Percentiles rank a stretch among this genome's conserved stretches.
phyloP scores from a whole-genome alignment of 2,888 invertebrate genomes.

The Apamea monoglypha region DNA sequence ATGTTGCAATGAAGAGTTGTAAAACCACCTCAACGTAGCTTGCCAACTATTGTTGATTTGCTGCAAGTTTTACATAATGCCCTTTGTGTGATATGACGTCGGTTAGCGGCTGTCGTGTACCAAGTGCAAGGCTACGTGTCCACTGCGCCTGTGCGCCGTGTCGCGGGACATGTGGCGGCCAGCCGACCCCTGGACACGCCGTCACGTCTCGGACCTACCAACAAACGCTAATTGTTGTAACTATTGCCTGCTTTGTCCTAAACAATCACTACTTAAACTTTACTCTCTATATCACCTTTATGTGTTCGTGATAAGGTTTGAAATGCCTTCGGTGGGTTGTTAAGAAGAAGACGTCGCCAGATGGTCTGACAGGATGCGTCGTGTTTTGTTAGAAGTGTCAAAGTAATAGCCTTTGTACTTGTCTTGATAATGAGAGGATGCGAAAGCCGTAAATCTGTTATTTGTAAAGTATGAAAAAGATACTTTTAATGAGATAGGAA shows the following conservation, averaged over 20 bases:
- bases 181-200: conserved; percentile 67
- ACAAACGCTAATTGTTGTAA: conserved; percentile 78
- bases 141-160: conserved; percentile 43
- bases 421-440: conserved; percentile 71
- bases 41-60: background rate
- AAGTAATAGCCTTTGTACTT: conserved; percentile 77
- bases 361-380: conserved; percentile 79
- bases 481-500: conserved; percentile 58
- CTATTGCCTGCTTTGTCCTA: conserved; percentile 73
- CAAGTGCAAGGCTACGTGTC: conserved; percentile 51
- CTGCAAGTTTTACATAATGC: conserved; percentile 9
- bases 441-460: conserved; percentile 72
- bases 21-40: background rate
- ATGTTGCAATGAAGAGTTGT: background rate
- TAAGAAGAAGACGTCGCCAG: conserved; percentile 70
- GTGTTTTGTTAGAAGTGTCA: conserved; percentile 77
- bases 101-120: background rate
- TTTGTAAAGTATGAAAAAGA: conserved; percentile 68
- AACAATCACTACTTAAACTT: conserved; percentile 64
- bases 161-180: conserved; percentile 73
- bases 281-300: conserved; percentile 45
- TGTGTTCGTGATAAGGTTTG: conserved; percentile 47
- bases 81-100: background rate
- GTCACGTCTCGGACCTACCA: conserved; percentile 75
- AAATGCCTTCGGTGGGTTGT: conserved; percentile 35